These are phyloP conservation scores for Sericinus montela DNA, from an alignment of 2,888 invertebrate species.

Conservation along the genomic window DNA sequence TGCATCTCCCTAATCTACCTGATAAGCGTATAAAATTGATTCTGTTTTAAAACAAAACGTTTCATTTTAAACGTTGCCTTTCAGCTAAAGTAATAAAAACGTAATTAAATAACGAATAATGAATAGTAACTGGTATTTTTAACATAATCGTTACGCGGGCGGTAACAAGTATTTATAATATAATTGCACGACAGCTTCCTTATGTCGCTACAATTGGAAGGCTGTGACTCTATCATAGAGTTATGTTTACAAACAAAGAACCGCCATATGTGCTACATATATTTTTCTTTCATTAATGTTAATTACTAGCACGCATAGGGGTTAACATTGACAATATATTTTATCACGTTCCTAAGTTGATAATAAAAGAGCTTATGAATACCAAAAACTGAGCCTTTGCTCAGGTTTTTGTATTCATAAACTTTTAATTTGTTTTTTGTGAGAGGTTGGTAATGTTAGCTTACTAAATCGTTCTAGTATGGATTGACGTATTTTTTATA, in stretches of 20 bases:
- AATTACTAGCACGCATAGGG: constrained; percentile 1
- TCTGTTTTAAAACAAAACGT: too few species aligned
- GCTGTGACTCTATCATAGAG: constrained; percentile 16
- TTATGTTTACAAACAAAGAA: constrained; percentile 14
- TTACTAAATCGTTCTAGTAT: too few species aligned
- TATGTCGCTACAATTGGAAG: constrained; percentile 24
- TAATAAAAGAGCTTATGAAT: too few species aligned
- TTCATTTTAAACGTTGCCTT: neutral
- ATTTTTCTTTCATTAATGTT: constrained; percentile 1
- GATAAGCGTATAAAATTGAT: too few species aligned
- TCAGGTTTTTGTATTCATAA: too few species aligned
- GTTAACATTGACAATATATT: neutral
- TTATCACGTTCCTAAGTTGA: too few species aligned
- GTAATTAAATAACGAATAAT: neutral
- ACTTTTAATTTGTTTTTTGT: too few species aligned
- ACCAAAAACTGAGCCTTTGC: too few species aligned
- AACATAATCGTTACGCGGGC: constrained; percentile 25
- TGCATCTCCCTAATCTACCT: too few species aligned
- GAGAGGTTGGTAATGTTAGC: too few species aligned
- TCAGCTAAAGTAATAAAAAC: neutral
- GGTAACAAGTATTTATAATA: constrained; percentile 31
- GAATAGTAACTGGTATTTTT: constrained; percentile 11
- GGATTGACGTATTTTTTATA: too few species aligned
- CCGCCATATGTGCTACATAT: constrained; percentile 1
- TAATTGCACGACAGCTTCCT: constrained; percentile 28